Conservation (phyloP, 2,797 vertebrate species). For the Tragopan temminckii region DNA sequence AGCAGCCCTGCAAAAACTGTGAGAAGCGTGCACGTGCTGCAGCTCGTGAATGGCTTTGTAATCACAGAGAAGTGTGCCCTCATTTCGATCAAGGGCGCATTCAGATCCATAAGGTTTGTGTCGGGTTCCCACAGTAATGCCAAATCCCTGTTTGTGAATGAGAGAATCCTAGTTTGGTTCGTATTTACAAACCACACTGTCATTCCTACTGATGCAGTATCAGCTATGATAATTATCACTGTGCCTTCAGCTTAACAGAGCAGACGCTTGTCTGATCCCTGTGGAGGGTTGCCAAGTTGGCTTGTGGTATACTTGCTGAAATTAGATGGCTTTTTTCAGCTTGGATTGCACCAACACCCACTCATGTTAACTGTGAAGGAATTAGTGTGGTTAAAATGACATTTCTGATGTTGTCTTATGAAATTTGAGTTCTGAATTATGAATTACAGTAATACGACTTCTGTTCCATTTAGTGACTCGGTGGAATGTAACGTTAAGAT, state of each 20-base stretch:
- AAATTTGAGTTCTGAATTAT: constrained; percentile 83
- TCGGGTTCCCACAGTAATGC: constrained; percentile 85
- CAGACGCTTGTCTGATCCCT: constrained; percentile 85
- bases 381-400: constrained; percentile 78
- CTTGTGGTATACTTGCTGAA: constrained; percentile 83
- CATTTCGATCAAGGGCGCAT: constrained; percentile 67
- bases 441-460: constrained; percentile 69
- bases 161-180: constrained; percentile 85
- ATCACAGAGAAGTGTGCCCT: constrained; percentile 51
- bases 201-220: constrained; percentile 85
- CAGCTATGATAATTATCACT: constrained; percentile 85
- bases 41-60: constrained; percentile 68
- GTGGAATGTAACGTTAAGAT: constrained; percentile 76
- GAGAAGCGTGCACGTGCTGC: not conserved
- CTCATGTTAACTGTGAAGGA: constrained; percentile 84
- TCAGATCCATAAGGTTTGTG: constrained; percentile 63
- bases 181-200: constrained; percentile 91
- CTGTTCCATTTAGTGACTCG: constrained; percentile 66
- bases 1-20: not conserved
- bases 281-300: constrained; percentile 87
- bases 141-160: constrained; percentile 85
- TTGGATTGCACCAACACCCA: constrained; percentile 85
- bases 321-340: constrained; percentile 85
- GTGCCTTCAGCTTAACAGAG: constrained; percentile 86
- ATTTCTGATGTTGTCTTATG: constrained; percentile 77